Conservation (phyloP, 2,113 vertebrate species). For the Tylochromis polylepis region DNA sequence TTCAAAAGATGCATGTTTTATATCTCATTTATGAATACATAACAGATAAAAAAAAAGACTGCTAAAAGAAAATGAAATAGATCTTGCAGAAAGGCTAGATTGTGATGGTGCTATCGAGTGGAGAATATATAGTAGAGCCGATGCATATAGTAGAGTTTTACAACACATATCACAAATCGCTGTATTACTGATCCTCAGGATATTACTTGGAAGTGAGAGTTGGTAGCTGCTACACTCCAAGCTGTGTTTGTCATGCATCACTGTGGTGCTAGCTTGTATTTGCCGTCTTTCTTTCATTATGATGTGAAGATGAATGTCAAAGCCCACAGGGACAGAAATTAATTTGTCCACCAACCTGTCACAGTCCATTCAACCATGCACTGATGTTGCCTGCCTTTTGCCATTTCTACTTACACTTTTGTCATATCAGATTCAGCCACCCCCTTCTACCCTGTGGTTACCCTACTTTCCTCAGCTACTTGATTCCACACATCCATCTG, state of each 20-base stretch:
- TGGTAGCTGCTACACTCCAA: background rate
- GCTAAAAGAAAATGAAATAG: background rate
- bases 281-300: background rate
- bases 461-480: background rate
- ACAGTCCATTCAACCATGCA: background rate
- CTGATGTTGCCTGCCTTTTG: background rate
- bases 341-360: background rate
- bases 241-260: background rate
- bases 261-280: background rate
- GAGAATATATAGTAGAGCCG: background rate
- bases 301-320: background rate
- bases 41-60: background rate
- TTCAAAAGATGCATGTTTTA: background rate
- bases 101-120: background rate
- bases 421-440: background rate
- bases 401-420: background rate
- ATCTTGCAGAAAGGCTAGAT: background rate
- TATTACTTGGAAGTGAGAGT: background rate
- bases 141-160: background rate
- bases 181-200: background rate
- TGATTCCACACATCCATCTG: background rate
- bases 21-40: background rate
- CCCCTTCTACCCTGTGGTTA: background rate
- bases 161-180: background rate
- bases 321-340: background rate